Conservation (phyloP, 2,888 invertebrate genomes). For the Drosophila greeni region DNA sequence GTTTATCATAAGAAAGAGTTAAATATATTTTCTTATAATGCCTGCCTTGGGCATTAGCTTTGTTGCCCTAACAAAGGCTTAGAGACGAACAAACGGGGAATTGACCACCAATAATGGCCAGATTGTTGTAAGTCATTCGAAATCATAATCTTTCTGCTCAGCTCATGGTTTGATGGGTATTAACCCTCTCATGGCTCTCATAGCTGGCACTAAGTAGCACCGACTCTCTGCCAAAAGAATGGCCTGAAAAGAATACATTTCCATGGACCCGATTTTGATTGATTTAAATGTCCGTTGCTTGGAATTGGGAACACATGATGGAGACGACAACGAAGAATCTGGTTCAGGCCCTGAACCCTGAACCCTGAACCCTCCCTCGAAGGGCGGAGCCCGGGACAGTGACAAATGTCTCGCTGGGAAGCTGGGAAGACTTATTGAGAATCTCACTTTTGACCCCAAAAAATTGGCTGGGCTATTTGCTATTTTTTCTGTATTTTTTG, state of each 20-base stretch:
- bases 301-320: constrained; percentile 15
- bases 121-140: constrained; percentile 1
- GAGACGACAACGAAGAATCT: background rate
- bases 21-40: too few species aligned
- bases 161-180: background rate
- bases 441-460: constrained; percentile 67
- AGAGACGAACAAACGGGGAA: background rate
- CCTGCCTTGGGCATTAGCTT: background rate
- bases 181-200: constrained; percentile 1
- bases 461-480: constrained; percentile 18
- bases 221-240: constrained; percentile 1
- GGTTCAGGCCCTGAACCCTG: constrained; percentile 22
- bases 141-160: constrained; percentile 1
- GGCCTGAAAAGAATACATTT: constrained; percentile 21
- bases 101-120: background rate
- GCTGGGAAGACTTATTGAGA: constrained; percentile 38
- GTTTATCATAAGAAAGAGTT: background rate
- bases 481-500: background rate
- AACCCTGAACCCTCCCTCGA: constrained; percentile 8
- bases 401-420: constrained; percentile 35
- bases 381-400: constrained; percentile 21
- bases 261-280: constrained; percentile 21
- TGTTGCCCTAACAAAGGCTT: background rate
- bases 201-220: constrained; percentile 11
- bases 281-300: constrained; percentile 31